These are phyloP conservation scores for Tetraneura akinire DNA, from an alignment of 1,140 invertebrate genomes.

Conservation along the genomic window DNA sequence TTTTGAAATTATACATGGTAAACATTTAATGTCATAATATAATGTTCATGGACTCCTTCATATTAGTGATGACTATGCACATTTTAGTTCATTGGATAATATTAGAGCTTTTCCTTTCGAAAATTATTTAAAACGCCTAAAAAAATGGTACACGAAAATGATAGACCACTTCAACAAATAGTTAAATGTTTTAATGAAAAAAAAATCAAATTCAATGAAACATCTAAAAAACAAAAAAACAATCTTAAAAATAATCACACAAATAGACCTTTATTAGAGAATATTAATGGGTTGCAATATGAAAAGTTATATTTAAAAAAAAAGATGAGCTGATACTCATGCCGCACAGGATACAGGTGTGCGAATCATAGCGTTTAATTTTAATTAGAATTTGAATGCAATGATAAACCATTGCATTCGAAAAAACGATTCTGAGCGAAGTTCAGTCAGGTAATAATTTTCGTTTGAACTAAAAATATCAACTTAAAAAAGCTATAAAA, in stretches of 20 bases:
- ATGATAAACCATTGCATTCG: no score
- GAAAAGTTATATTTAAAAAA: neutral
- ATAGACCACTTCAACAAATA: neutral
- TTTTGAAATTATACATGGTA: neutral
- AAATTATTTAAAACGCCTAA: neutral
- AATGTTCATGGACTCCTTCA: neutral
- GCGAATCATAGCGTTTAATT: no score
- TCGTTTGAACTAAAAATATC: no score
- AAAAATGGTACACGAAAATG: neutral
- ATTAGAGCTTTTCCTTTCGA: neutral
- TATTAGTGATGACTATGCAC: constrained; percentile 1
- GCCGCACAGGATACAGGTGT: no score
- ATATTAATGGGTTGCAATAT: neutral
- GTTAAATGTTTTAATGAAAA: neutral
- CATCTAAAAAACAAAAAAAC: neutral
- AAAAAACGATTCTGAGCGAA: no score
- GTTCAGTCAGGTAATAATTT: no score
- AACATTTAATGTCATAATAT: neutral
- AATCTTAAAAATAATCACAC: neutral
- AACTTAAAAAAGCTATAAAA: no score
- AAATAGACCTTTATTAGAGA: neutral
- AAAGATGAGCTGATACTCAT: no score
- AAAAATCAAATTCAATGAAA: no score
- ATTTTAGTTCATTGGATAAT: neutral
- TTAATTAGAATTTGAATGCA: no score